Evolutionary conservation across 2,888 invertebrate species (phyloP), one percentile per base, ranked within the genome.

Genomic region (Apoda limacodes): DNA sequence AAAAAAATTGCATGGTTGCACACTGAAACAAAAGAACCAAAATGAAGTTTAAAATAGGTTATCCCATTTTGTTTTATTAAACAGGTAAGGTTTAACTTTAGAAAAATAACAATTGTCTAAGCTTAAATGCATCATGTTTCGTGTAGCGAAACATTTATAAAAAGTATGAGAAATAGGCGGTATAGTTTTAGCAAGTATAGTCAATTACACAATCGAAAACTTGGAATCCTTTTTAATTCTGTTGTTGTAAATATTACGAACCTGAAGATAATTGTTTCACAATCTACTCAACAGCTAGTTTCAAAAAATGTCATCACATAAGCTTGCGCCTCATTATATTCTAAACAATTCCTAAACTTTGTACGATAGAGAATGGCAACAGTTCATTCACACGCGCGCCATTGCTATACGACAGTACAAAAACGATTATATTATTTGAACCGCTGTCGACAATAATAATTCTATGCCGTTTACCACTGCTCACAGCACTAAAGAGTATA

Each of bases 31-130:
- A 74, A 74, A 78, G 63, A 80, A 76, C 57, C 61, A 28, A 78
- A 74, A 74, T 69, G 59, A 76, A 78, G 78, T 80, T 80, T 37
- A 46, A 67, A 57, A 52, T 67, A 72, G 72, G 74, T 75, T 75
- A 75, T 54, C 63, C 43, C 50, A 62, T 17, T 17, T n/a, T n/a
- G n/a, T n/a, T n/a, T n/a, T n/a, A n/a, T n/a, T n/a, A n/a, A n/a
- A n/a, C n/a, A n/a, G n/a, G n/a, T n/a, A n/a, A n/a, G n/a, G n/a
- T n/a, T n/a, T n/a, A n/a, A n/a, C n/a, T n/a, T n/a, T n/a, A n/a
- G n/a, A n/a, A n/a, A n/a, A n/a, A n/a, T n/a, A n/a, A n/a, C n/a
- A n/a, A n/a, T n/a, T n/a, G n/a, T n/a, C n/a, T n/a, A n/a, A n/a
- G n/a, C n/a, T n/a, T n/a, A n/a, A n/a, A n/a, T n/a, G n/a, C n/a